These are phyloP conservation scores for Aratinga solstitialis DNA, from an alignment of 2,797 vertebrate genomes.

Conservation along the genomic window DNA sequence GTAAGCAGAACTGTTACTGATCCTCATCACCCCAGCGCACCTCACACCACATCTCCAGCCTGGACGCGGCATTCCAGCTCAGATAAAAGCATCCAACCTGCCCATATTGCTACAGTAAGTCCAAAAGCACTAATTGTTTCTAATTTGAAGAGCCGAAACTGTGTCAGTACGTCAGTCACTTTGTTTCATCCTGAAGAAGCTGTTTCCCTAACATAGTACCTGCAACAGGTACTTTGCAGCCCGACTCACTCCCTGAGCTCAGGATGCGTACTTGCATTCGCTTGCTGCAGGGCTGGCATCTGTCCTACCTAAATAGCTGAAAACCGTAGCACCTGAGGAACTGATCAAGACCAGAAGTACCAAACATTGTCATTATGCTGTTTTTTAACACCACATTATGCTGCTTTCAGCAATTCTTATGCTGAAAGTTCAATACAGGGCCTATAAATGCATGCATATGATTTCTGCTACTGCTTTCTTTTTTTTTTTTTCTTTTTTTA, in stretches of 20 bases:
- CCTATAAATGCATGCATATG: background rate
- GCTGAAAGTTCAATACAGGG: background rate
- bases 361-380: background rate
- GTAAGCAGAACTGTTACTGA: background rate
- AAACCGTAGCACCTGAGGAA: background rate
- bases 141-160: background rate
- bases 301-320: background rate
- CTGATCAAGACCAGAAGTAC: background rate
- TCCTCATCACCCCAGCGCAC: background rate
- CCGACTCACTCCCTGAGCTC: background rate
- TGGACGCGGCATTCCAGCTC: background rate
- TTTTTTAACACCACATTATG: background rate
- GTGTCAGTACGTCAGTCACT: background rate
- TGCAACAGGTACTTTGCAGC: background rate
- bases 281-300: background rate
- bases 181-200: background rate
- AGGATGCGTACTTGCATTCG: background rate
- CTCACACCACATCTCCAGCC: accelerated
- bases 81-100: background rate
- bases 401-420: background rate
- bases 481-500: background rate
- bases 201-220: background rate
- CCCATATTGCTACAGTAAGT: background rate
- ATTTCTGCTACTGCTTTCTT: background rate
- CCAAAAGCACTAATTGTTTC: background rate